Evolutionary conservation across 2,888 invertebrate species (phyloP), one percentile per base, ranked within the genome.

Genomic region (Sinelater perroti): DNA sequence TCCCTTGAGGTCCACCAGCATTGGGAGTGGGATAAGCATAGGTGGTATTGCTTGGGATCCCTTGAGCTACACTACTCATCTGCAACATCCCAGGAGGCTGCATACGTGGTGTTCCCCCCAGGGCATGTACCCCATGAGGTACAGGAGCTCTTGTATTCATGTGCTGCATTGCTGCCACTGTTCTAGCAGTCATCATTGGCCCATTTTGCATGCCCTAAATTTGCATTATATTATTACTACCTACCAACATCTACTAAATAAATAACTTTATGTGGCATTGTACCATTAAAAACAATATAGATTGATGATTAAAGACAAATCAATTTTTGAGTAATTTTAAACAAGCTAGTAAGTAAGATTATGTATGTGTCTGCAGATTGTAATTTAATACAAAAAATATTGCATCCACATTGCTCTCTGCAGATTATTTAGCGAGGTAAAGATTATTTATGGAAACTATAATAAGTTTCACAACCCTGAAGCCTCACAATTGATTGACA

Each of bases 171-270:
- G 79, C 76, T 13, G 81, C 81, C 8, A 78, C 75, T 31, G 83
- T 74, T 10, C 81, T 79, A 53, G 78, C 75, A 83, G 89, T 82
- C 76, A 91, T 82, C 76, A 91, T 82, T 0, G 92, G 91, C 1
- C 92, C 92, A 75, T 92, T 92, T 75, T 89, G 90, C 83, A 91
- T 85, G 54, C 81, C 81, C 80, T 85, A 73, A 38, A n/a, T 72
- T 62, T 63, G 73, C 52, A 24, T 24, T 24, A 4, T 24, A 24
- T 24, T 24, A n/a, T n/a, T n/a, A n/a, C n/a, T n/a, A n/a, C n/a
- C n/a, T n/a, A n/a, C n/a, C n/a, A n/a, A n/a, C n/a, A n/a, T n/a
- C n/a, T n/a, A n/a, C n/a, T n/a, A n/a, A n/a, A n/a, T n/a, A n/a
- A n/a, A n/a, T n/a, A n/a, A n/a, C n/a, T n/a, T n/a, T n/a, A n/a